These are phyloP conservation scores for Ellobius talpinus DNA, from an alignment of 2,113 vertebrate species.

Conservation along the genomic window DNA sequence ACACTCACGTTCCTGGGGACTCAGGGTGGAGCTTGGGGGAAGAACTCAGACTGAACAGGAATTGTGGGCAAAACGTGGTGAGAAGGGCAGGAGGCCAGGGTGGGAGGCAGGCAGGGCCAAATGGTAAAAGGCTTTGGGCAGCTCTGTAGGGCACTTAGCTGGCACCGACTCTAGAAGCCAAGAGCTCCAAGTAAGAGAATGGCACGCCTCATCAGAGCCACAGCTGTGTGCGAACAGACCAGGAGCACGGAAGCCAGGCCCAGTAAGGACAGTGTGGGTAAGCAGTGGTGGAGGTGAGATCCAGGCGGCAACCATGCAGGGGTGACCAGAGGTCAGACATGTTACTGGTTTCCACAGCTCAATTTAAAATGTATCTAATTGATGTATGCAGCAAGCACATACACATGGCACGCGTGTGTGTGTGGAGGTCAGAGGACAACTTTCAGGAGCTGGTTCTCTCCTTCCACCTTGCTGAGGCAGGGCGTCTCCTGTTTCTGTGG, in stretches of 20 bases:
- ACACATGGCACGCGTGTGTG: neutral
- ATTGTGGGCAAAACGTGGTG: neutral
- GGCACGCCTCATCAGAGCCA: neutral
- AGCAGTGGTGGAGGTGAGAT: rapidly evolving
- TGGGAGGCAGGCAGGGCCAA: neutral
- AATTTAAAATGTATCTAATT: neutral
- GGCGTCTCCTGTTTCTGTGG: neutral
- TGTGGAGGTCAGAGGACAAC: neutral
- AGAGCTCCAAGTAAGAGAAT: neutral
- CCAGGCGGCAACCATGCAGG: rapidly evolving
- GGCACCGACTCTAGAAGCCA: neutral
- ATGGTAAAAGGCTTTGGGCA: neutral
- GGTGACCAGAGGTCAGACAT: neutral
- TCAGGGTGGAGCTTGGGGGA: neutral
- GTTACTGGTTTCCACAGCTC: neutral
- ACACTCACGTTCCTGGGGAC: neutral
- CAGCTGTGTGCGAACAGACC: neutral
- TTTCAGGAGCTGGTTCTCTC: neutral
- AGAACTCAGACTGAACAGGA: neutral
- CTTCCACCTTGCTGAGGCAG: neutral
- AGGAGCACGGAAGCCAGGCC: rapidly evolving
- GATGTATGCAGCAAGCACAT: neutral
- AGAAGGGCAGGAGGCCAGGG: no score
- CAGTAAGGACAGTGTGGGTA: rapidly evolving
- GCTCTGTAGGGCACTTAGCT: neutral